Base-by-base conservation (phyloP, 2,113 vertebrate genomes). In the Gallinago jamesoni region DNA sequence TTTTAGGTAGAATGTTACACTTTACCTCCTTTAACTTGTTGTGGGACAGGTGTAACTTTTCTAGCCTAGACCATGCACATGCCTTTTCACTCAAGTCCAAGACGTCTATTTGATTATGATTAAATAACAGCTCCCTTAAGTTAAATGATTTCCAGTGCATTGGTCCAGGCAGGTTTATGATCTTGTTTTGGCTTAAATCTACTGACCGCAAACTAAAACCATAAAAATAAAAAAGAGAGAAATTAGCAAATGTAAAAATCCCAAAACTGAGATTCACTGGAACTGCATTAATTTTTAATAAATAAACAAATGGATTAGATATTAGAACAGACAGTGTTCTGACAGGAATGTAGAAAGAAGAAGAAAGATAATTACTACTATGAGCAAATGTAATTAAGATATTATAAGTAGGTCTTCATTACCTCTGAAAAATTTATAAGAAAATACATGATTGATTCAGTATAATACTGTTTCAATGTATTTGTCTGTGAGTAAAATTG, bases 21-120 rank as follows among this genome's bases (percentile, higher is more conserved):
- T 79, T 98, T 97, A 99, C 99, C 99, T 99, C 98, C 28, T 98
- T 98, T 63, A 99, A 97, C 78, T 98, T 98, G 98, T 99, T 99
- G 96, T 98, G 97, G 55, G 98, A 98, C 75, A 99, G 98, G 87
- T 99, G 98, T 9, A 99, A 98, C 75, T 99, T 99, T 98, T 99
- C 99, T 84, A 99, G 97, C 53, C 99, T 94, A 93, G 98, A 97
- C 99, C 99, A 99, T 2, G 94, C 97, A 93, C 93, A 93, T 24
- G 98, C 96, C 12, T 98, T 98, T 93, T 98, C 98, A 30, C 97
- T 98, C 83, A 99, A 98, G 90, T 99, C 98, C 95, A 99, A 97
- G 45, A 91, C 2, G 3, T 77, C 90, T 91, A 99, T 99, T 43
- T 97, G 94, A 98, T 99, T 99, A 82, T 99, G 96, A 93, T 98